Evolutionary conservation across 2,888 invertebrate genomes (phyloP).

Genomic region (Cosmia pyralina): DNA sequence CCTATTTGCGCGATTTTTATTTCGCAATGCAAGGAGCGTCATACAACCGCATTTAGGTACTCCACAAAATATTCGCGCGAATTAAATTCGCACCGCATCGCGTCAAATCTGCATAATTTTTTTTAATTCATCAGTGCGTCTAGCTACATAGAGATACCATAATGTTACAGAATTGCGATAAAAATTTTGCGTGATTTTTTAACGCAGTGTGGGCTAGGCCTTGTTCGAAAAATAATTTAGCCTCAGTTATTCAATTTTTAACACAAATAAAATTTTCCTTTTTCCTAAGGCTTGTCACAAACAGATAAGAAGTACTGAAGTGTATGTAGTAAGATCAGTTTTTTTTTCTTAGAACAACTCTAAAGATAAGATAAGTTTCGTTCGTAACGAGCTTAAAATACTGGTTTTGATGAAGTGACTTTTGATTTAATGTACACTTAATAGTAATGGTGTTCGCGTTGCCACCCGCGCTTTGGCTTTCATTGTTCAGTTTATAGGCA

Average conservation of each 20-base stretch:
- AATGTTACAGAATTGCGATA: no score
- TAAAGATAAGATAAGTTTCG: conserved; percentile 43
- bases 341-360: conserved; percentile 37
- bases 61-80: no score
- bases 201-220: not conserved
- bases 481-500: conserved; percentile 32
- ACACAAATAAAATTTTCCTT: not conserved
- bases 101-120: no score
- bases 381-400: conserved; percentile 46
- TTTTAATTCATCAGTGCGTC: no score
- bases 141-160: no score
- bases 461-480: conserved; percentile 28
- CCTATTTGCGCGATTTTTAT: no score
- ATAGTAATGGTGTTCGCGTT: conserved; percentile 39
- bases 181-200: no score
- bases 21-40: no score
- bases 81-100: no score
- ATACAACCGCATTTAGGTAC: no score
- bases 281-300: conserved; percentile 6
- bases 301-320: conserved; percentile 41
- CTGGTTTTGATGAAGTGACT: conserved; percentile 56
- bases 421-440: conserved; percentile 56
- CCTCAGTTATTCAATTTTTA: conserved; percentile 1
- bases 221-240: not conserved
- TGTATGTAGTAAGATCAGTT: conserved; percentile 7